These are phyloP conservation scores for Aepyceros melampus DNA, from an alignment of 2,113 vertebrate species.

Conservation along the genomic window DNA sequence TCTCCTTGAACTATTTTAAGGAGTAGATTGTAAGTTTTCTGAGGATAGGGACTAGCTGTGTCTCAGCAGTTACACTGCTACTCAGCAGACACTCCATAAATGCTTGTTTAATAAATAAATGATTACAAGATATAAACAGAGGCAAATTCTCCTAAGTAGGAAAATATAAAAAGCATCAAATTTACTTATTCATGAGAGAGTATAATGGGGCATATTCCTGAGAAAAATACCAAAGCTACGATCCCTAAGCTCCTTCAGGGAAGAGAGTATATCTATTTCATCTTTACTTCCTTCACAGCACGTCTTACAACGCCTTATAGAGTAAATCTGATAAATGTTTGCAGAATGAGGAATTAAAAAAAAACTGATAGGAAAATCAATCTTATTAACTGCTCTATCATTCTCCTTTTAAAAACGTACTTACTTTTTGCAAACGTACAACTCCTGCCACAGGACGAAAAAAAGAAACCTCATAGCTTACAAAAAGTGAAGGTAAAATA, in stretches of 20 bases:
- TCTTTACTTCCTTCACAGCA: background rate
- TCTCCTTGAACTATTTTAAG: background rate
- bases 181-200: background rate
- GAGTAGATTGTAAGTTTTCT: background rate
- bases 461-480: slow-evolving; percentile 11
- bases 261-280: background rate
- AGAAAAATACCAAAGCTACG: background rate
- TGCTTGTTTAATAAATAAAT: background rate
- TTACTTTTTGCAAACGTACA: background rate
- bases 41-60: background rate
- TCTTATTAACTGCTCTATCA: background rate
- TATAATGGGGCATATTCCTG: background rate
- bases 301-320: background rate
- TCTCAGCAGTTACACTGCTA: background rate
- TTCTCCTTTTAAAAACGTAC: background rate
- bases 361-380: background rate
- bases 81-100: background rate
- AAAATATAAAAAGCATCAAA: background rate
- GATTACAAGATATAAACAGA: background rate
- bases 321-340: background rate
- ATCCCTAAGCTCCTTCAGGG: background rate
- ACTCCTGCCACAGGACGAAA: background rate
- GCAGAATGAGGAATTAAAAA: background rate
- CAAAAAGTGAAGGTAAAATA: slow-evolving; percentile 39
- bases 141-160: background rate